Evolutionary conservation across 2,113 vertebrate genomes (phyloP), one percentile per base, ranked within the genome.

Genomic region (Blennius ocellaris): DNA sequence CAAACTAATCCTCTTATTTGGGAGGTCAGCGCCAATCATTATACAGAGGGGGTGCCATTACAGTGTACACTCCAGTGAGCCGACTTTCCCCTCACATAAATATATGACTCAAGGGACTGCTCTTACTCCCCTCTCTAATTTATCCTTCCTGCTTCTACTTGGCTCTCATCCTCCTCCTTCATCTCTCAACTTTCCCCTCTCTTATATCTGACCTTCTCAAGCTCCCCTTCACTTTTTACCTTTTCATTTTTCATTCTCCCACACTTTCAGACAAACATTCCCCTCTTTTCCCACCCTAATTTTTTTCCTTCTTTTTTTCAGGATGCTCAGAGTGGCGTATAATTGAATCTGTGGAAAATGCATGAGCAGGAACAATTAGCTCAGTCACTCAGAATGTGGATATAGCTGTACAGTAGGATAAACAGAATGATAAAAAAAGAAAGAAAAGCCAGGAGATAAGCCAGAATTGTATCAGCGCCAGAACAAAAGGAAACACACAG

Each of bases 1-100:
- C 86, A 82, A 86, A 59, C 86, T 93, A 93, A 94, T 93, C 91
- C 86, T 85, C 85, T 92, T 92, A 91, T 92, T 93, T 93, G 82
- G 83, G 85, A 92, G 92, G 91, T 91, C 89, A 91, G 89, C 76
- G 81, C 76, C 82, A 85, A 92, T 93, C 90, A 93, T 93, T 93
- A 90, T 84, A 84, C 86, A 89, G 87, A 87, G 83, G 87, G 21
- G 85, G 77, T 81, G 86, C 87, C 89, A 89, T 93, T 92, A 90
- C 80, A 90, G 87, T 70, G 78, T 69, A 80, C 76, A 91, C 83
- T 90, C 88, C 89, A 92, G 82, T 79, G 88, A 81, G 85, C 87
- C 81, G 70, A 85, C 89, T 91, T 89, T 80, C 83, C 82, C 83
- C 81, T 76, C 78, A 90, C 91, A 93, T 90, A 92, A 91, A 93